A percentile compares a stretch with the other conserved stretches of the same genome.
Conservation (phyloP, 2,113 vertebrate genomes). For the Percopsis transmontana region DNA sequence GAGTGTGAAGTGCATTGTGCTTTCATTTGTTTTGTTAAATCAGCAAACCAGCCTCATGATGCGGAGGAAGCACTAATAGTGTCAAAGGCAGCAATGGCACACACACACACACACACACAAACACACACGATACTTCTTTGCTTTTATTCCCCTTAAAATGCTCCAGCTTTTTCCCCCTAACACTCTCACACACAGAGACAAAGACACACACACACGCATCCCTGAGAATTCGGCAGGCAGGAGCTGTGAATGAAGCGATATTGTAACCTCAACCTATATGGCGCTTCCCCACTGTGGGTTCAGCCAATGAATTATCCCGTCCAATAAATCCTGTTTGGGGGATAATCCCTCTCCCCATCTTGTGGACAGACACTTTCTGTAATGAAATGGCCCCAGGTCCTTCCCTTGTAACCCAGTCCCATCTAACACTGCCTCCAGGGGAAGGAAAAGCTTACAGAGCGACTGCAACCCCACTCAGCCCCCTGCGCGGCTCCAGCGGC, state of each 20-base stretch:
- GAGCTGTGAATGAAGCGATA: constrained; percentile 80
- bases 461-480: constrained; percentile 73
- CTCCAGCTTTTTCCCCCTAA: constrained; percentile 8
- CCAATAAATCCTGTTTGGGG: constrained; percentile 83
- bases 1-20: constrained; percentile 52
- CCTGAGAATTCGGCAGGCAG: constrained; percentile 59
- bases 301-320: constrained; percentile 81
- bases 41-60: constrained; percentile 45
- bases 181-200: neutral
- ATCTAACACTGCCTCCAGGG: constrained; percentile 69
- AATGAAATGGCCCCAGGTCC: constrained; percentile 81
- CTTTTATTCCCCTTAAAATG: neutral
- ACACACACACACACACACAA: neutral
- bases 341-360: constrained; percentile 83
- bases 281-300: constrained; percentile 78
- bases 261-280: constrained; percentile 81
- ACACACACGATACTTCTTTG: neutral
- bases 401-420: constrained; percentile 75
- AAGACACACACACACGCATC: constrained; percentile 4
- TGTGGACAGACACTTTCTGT: constrained; percentile 82
- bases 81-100: constrained; percentile 26
- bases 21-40: constrained; percentile 54
- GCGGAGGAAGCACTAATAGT: constrained; percentile 19
- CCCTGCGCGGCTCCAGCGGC: constrained; percentile 69
- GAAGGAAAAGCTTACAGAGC: constrained; percentile 71